These are phyloP conservation scores for Sympetrum striolatum DNA, from an alignment of 2,888 invertebrate species.

Conservation along the genomic window DNA sequence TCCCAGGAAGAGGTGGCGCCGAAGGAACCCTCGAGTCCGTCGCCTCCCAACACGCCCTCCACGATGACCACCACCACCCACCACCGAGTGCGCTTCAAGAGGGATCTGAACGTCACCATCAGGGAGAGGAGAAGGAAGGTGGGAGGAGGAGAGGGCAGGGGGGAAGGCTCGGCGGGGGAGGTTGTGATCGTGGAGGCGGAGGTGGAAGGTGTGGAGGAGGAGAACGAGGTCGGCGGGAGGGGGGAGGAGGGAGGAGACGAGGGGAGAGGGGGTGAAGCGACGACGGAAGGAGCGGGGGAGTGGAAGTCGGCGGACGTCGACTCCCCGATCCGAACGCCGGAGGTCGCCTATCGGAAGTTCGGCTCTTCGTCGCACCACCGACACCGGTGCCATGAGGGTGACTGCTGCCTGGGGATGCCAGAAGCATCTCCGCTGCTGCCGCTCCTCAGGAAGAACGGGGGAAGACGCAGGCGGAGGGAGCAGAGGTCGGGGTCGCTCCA, in stretches of 20 bases:
- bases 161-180: constrained; percentile 44
- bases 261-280: constrained; percentile 16
- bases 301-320: constrained; percentile 5
- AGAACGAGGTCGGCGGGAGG: neutral
- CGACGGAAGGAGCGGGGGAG: constrained; percentile 15
- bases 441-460: constrained; percentile 62
- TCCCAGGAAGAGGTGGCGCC: constrained; percentile 43
- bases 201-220: constrained; percentile 31
- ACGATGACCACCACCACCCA: constrained; percentile 51
- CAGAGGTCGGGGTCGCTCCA: constrained; percentile 72
- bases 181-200: constrained; percentile 44
- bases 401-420: constrained; percentile 62
- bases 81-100: constrained; percentile 51
- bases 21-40: constrained; percentile 40
- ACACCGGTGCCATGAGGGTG: constrained; percentile 52
- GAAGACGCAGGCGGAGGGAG: neutral
- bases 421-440: constrained; percentile 61
- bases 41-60: constrained; percentile 29
- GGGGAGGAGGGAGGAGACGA: constrained; percentile 49
- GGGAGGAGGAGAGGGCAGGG: neutral
- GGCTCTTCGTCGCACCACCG: neutral
- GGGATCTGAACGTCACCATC: constrained; percentile 57
- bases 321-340: neutral
- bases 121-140: constrained; percentile 58
- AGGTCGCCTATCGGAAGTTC: neutral